Conservation (phyloP, 1,140 invertebrate species). For the Brachystomella parvula region DNA sequence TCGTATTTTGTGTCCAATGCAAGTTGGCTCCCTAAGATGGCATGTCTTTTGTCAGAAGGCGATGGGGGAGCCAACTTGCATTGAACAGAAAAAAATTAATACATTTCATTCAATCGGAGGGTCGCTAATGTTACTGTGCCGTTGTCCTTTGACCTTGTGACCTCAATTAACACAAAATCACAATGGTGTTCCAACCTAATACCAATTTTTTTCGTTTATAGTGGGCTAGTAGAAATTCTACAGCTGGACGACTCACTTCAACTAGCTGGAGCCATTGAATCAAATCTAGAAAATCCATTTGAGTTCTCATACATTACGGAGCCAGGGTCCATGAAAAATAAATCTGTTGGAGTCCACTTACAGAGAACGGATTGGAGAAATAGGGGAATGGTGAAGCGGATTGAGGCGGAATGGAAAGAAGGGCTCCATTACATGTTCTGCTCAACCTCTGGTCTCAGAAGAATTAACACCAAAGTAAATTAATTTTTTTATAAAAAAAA, state of each 20-base stretch:
- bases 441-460: background rate
- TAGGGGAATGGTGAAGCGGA: background rate
- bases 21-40: background rate
- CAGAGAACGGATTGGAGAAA: constrained; percentile 19
- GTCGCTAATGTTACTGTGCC: background rate
- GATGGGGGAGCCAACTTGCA: background rate
- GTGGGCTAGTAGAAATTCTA: background rate
- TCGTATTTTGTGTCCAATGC: too few relatives aligned
- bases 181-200: background rate
- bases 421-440: constrained; percentile 30
- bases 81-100: too few relatives aligned
- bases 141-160: too few relatives aligned
- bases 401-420: constrained; percentile 26
- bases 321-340: constrained; percentile 6
- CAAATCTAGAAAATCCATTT: constrained; percentile 22
- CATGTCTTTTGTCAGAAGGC: background rate
- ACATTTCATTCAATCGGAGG: background rate
- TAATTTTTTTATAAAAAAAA: background rate
- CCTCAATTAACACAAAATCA: too few relatives aligned
- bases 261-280: background rate
- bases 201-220: background rate
- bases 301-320: constrained; percentile 17
- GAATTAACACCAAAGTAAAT: constrained; percentile 17
- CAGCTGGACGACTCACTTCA: constrained; percentile 16
- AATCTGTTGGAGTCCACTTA: constrained; percentile 17